Percentiles rank a stretch among this genome's conserved stretches.
phyloP scores from a whole-genome alignment of 2,797 vertebrate genomes.

The Poecilia gillii region DNA sequence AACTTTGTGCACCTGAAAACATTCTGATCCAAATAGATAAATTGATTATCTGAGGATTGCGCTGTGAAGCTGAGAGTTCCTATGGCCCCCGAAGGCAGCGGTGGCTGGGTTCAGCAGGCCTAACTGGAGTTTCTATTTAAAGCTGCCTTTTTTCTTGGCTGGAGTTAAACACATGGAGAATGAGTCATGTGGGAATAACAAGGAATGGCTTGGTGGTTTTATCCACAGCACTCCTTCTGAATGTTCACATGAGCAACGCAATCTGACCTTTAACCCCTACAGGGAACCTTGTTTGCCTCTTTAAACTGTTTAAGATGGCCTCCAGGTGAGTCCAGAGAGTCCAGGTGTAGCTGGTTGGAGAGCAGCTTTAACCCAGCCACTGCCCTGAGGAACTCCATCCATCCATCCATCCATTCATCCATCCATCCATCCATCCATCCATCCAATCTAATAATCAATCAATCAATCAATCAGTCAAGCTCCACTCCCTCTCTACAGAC shows the following conservation, averaged over 20 bases:
- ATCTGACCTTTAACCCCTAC: not conserved
- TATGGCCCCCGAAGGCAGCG: constrained; percentile 21
- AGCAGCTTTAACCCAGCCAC: no score
- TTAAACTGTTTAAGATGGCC: no score
- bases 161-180: not conserved
- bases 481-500: constrained; percentile 78
- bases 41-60: not conserved
- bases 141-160: not conserved
- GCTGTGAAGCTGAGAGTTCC: not conserved
- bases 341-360: no score
- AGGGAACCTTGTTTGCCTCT: not conserved
- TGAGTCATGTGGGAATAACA: not conserved
- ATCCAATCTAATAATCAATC: no score
- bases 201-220: not conserved
- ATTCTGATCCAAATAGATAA: not conserved
- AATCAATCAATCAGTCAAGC: not conserved
- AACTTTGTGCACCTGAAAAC: not conserved
- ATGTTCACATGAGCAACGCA: not conserved
- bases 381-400: no score
- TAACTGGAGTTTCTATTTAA: constrained; percentile 41
- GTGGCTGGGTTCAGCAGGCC: constrained; percentile 1
- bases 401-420: no score
- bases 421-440: no score
- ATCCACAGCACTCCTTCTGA: not conserved
- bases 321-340: no score